Base-by-base conservation (phyloP, 2,113 vertebrate genomes). In the Cepphus grylle region DNA sequence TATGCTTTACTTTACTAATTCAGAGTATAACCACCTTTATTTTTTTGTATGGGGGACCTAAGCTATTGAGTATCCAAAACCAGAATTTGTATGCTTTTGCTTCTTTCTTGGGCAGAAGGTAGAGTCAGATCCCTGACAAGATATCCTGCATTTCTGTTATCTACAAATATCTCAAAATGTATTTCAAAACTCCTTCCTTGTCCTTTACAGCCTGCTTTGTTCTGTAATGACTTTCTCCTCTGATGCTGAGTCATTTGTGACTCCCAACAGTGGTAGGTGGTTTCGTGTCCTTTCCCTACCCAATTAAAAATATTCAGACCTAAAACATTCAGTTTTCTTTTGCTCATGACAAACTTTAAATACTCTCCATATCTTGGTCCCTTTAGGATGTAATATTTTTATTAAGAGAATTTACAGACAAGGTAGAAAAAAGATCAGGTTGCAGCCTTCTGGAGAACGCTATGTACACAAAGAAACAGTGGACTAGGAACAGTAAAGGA, bases 11-110 rank as follows among this genome's bases (percentile, higher is more conserved):
- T 50, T 69, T 49, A 43, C 18, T 40, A 42, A 42, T 56, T 81
- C 61, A 50, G 40, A 66, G 40, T 29, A 47, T 8, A 67, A 61
- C 4, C 6, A 61, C 7, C 16, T n/a, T 71, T 38, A 12, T 19
- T 55, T 47, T 30, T 74, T 9, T 11, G 1, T 20, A 5, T 5
- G 12, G 3, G 7, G 1, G 1, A 43, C 11, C 17, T 49, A 69
- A 55, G 38, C 1, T 23, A 27, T 2, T 62, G 26, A 66, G 8
- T 40, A 59, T 2, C 9, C 3, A 17, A 91, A 80, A 4, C 2
- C 11, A 30, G 10, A 32, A 70, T 82, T 71, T 74, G 5, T 73
- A 32, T 82, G 26, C 14, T 21, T 22, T 34, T 30, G 1, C 1
- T 47, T 59, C 61, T 67, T 73, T 61, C 45, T 56, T 61, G 6